These are phyloP conservation scores for Ichneumoninae sp. DNA, from an alignment of 2,888 invertebrate species.

Conservation along the genomic window DNA sequence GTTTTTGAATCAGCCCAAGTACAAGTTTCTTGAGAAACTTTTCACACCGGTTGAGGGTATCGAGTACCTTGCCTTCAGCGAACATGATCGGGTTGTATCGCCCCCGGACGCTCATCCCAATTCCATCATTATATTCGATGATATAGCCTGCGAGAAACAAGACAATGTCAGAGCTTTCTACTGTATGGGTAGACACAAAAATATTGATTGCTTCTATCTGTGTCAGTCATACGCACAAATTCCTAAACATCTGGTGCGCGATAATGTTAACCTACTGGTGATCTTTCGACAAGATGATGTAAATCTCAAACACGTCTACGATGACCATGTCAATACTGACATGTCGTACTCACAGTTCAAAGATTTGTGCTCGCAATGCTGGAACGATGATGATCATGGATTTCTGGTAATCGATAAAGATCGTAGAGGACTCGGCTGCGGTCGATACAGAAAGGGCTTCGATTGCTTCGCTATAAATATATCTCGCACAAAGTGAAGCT, in stretches of 20 bases:
- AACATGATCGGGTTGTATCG: conserved; percentile 63
- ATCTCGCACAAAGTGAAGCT: neutral
- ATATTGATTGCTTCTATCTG: conserved; percentile 78
- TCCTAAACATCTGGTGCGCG: conserved; percentile 80
- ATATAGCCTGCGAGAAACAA: conserved; percentile 77
- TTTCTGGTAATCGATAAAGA: conserved; percentile 49
- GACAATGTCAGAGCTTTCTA: conserved; percentile 67
- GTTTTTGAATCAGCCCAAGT: conserved; percentile 71
- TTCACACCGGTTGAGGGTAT: conserved; percentile 69
- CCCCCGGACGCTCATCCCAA: conserved; percentile 33
- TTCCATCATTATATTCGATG: conserved; percentile 81
- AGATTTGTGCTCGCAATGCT: conserved; percentile 44
- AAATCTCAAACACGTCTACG: conserved; percentile 77
- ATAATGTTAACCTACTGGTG: conserved; percentile 79
- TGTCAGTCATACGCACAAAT: conserved; percentile 73
- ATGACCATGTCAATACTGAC: conserved; percentile 67
- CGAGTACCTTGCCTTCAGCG: conserved; percentile 67
- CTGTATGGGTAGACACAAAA: conserved; percentile 68
- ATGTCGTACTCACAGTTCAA: conserved; percentile 59
- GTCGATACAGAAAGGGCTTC: conserved; percentile 27
- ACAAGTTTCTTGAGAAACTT: conserved; percentile 71
- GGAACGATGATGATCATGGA: conserved; percentile 33
- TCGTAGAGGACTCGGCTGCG: conserved; percentile 18
- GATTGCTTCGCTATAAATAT: conserved; percentile 44
- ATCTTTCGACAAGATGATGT: conserved; percentile 79